Evolutionary conservation across 1,140 invertebrate species (phyloP), one percentile per base, ranked within the genome.

Genomic region (Apis florea): DNA sequence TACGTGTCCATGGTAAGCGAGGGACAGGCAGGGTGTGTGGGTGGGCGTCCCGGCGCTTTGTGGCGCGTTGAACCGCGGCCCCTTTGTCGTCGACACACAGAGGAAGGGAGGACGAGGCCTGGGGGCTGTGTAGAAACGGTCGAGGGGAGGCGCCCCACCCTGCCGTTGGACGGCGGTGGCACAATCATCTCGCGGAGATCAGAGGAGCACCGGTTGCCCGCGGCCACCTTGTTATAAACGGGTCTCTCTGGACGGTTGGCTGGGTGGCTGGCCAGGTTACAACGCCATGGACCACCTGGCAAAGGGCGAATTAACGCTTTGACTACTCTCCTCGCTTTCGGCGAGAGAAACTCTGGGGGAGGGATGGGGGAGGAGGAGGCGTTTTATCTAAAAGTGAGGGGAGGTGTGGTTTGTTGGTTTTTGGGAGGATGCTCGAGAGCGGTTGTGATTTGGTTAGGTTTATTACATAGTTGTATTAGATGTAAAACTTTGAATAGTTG

Each of bases 11-110:
- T n/a, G 56, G n/a, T n/a, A n/a, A n/a, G n/a, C n/a, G n/a, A n/a
- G n/a, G n/a, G n/a, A n/a, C 13, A 24, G 76, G 53, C 24, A 15
- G 83, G 83, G 87, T 58, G 76, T 63, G 76, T 84, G 89, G 88
- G 90, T 90, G 91, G 88, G 89, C 89, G 90, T 92, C 90, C 90
- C 89, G 90, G 88, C 89, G 92, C 92, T 93, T 93, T 93, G 92
- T 93, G 92, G 90, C 91, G 93, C 92, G 93, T 93, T 92, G 90
- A 92, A 93, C 90, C 92, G 90, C 91, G 91, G 89, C 86, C 91
- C 90, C 91, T 93, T 93, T 93, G 90, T 93, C 91, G 89, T 87
- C 86, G 84, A 74, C 66, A 49, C 56, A 56, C 68, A 71, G 51
- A 56, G 53, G 21, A 8, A 59, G 58, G 24, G 66, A 49, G 66